Evolutionary conservation across 1,140 invertebrate genomes (phyloP), one percentile per base, ranked within the genome.

Genomic region (Eurytemora carolleeae): DNA sequence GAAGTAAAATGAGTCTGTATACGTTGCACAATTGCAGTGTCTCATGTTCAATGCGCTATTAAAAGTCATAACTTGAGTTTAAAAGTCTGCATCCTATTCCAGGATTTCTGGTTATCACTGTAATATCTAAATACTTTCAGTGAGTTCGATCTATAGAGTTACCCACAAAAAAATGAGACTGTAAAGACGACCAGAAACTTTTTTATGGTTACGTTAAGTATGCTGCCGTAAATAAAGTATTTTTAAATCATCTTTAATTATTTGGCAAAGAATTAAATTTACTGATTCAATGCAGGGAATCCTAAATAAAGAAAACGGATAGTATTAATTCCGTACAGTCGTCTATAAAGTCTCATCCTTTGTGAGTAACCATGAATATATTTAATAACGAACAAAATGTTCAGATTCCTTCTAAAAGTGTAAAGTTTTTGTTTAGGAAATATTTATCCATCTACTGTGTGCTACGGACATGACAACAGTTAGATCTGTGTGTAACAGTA

Each of bases 391-490:
- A n/a, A n/a, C n/a, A n/a, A n/a, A n/a, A n/a, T n/a, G n/a, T n/a
- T n/a, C n/a, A n/a, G n/a, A n/a, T n/a, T n/a, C n/a, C n/a, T n/a
- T n/a, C n/a, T n/a, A n/a, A n/a, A n/a, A n/a, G n/a, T n/a, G n/a
- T n/a, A n/a, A n/a, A n/a, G n/a, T n/a, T n/a, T n/a, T 44, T 12
- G 7, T 44, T 44, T n/a, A 44, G 31, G 31, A 44, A n/a, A 44
- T 44, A 25, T 25, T 17, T 59, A 59, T 24, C 31, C 23, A 19
- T 25, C 24, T 31, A 19, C 31, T 19, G 25, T 31, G 12, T 59
- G 58, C 26, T 22, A 19, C 22, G 31, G 22, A 25, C n/a, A 59
- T 25, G 31, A 22, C 58, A 31, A 59, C 58, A 59, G 26, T 59
- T 22, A 24, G 22, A 31, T 59, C 31, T 25, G 58, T 59, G 22